These are phyloP conservation scores for Irena cyanogastra DNA, from an alignment of 2,113 vertebrate species.

Conservation along the genomic window DNA sequence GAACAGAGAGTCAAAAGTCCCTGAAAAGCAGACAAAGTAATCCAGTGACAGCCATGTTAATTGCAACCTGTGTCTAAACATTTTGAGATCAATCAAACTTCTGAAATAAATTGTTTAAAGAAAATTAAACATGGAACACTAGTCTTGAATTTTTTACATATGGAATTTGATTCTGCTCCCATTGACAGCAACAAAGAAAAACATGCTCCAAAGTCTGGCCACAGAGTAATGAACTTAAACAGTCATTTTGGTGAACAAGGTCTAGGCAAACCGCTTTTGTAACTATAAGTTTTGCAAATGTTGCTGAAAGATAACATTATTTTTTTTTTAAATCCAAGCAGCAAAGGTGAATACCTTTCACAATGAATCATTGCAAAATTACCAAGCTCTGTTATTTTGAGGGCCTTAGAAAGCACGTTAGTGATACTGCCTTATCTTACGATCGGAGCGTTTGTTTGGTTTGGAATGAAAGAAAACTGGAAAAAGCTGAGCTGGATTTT, in stretches of 20 bases:
- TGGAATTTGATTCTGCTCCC: not conserved
- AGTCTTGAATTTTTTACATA: not conserved
- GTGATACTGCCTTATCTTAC: slow-evolving; percentile 36
- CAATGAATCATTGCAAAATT: slow-evolving; percentile 59
- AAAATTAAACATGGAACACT: not conserved
- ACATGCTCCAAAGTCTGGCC: not conserved
- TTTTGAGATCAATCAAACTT: not conserved
- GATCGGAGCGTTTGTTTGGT: slow-evolving; percentile 31
- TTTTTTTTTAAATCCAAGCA: slow-evolving; percentile 30
- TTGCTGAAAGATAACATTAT: slow-evolving; percentile 26
- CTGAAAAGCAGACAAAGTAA: slow-evolving; percentile 40
- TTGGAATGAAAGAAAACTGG: slow-evolving; percentile 37
- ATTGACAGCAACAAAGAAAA: not conserved
- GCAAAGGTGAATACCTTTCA: slow-evolving; percentile 58
- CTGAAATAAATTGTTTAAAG: not conserved
- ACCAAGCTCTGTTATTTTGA: slow-evolving; percentile 28
- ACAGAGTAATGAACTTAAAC: not conserved
- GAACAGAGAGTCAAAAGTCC: slow-evolving; percentile 28
- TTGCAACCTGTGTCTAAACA: not conserved
- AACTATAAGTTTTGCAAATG: slow-evolving; percentile 45
- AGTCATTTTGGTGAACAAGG: not conserved
- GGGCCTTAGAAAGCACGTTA: not conserved
- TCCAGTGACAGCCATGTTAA: not conserved
- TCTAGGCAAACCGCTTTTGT: slow-evolving; percentile 39
- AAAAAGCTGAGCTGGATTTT: slow-evolving; percentile 54